Evolutionary conservation across 2,888 invertebrate species (phyloP).

Genomic region (Penaeus monodon): DNA sequence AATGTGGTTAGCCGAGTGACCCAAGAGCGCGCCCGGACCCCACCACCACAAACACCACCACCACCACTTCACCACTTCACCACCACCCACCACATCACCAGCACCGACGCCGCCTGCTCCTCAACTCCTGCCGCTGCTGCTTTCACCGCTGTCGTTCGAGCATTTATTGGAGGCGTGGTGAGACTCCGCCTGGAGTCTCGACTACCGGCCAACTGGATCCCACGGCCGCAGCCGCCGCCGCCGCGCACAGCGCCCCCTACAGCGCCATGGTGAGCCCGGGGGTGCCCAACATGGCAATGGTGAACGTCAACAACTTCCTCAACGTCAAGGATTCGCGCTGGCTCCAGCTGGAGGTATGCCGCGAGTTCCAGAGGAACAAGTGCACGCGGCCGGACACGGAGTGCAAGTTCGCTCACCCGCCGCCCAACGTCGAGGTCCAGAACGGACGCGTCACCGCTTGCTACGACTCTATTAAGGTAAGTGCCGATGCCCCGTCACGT

Average conservation of each 20-base stretch:
- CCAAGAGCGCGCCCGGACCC: slow-evolving; percentile 22
- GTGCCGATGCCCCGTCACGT: slow-evolving; percentile 67
- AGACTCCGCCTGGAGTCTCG: slow-evolving; percentile 54
- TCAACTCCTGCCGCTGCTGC: slow-evolving; percentile 27
- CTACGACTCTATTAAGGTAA: slow-evolving; percentile 99
- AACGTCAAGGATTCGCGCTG: slow-evolving; percentile 94
- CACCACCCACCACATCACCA: slow-evolving; percentile 31
- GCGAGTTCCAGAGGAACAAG: slow-evolving; percentile 99
- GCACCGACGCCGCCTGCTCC: slow-evolving; percentile 31
- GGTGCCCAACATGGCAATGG: slow-evolving; percentile 64
- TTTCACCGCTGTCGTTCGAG: slow-evolving; percentile 25
- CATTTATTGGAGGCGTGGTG: slow-evolving; percentile 36
- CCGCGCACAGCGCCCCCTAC: slow-evolving; percentile 56
- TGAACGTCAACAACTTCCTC: slow-evolving; percentile 65
- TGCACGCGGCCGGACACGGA: slow-evolving; percentile 99
- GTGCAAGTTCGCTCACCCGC: slow-evolving; percentile 99
- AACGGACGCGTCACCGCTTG: slow-evolving; percentile 99
- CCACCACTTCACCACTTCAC: slow-evolving; percentile 16
- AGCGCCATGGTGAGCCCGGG: slow-evolving; percentile 62
- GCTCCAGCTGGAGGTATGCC: slow-evolving; percentile 99
- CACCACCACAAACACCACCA: slow-evolving; percentile 2
- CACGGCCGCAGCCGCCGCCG: slow-evolving; percentile 49
- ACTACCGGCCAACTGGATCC: slow-evolving; percentile 62
- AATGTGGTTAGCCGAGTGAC: slow-evolving; percentile 43
- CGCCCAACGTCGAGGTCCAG: slow-evolving; percentile 99